Conservation (phyloP, 1,140 invertebrate genomes). For the Phortica variegata region DNA sequence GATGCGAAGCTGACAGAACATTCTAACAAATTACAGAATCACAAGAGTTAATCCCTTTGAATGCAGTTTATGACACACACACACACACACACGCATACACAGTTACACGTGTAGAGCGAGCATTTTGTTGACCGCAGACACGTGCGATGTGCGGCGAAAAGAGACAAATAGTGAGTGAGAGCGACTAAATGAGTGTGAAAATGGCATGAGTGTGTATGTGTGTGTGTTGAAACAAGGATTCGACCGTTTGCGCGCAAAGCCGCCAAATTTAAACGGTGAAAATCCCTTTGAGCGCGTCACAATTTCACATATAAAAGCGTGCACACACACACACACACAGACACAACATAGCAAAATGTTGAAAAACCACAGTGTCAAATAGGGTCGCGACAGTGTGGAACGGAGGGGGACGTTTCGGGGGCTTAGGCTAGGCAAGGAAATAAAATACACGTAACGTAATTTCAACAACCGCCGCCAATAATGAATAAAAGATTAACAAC, state of each 20-base stretch:
- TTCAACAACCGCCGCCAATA: constrained; percentile 25
- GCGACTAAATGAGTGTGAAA: too few relatives aligned
- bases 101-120: background rate
- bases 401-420: too few relatives aligned
- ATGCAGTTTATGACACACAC: constrained; percentile 19
- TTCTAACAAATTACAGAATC: constrained; percentile 28
- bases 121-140: constrained; percentile 18
- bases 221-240: background rate
- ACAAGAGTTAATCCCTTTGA: constrained; percentile 21
- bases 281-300: constrained; percentile 36
- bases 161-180: constrained; percentile 1
- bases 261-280: constrained; percentile 35
- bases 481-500: constrained; percentile 37
- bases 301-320: constrained; percentile 32
- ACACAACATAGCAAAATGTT: constrained; percentile 34
- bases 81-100: constrained; percentile 7
- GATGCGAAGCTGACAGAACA: background rate
- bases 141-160: constrained; percentile 16
- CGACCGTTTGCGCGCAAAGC: constrained; percentile 11
- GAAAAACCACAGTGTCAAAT: constrained; percentile 26
- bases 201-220: background rate
- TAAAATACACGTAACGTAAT: background rate
- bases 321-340: constrained; percentile 26
- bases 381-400: constrained; percentile 31
- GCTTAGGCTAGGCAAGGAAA: constrained; percentile 1